Conservation (phyloP, 92 coral and sea anemone species). For the Siderastrea siderea region DNA sequence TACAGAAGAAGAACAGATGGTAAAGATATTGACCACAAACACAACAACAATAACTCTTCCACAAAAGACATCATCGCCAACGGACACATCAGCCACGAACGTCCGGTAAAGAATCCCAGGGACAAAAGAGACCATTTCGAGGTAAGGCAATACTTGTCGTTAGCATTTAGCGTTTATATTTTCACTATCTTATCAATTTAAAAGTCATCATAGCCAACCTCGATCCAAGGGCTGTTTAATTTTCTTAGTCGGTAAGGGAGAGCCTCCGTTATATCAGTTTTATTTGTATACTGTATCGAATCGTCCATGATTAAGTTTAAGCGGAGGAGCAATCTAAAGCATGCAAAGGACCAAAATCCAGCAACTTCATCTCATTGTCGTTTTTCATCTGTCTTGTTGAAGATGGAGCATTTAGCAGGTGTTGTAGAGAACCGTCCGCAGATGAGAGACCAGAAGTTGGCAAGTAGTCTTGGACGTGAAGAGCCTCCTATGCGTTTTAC, state of each 20-base stretch:
- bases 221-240: not conserved
- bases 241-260: not conserved
- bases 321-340: too few relatives aligned
- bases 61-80: not conserved
- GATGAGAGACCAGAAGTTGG: constrained; percentile 59
- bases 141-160: not conserved
- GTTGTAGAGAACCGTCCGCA: constrained; percentile 79
- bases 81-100: constrained; percentile 14
- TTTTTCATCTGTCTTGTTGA: not conserved
- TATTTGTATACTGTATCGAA: too few relatives aligned
- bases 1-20: constrained; percentile 35
- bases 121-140: not conserved
- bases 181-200: not conserved
- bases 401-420: constrained; percentile 83
- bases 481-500: constrained; percentile 72
- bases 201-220: not conserved
- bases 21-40: constrained; percentile 1
- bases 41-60: not conserved
- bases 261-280: too few relatives aligned
- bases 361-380: not conserved
- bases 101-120: not conserved
- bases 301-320: too few relatives aligned
- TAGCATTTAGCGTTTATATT: not conserved
- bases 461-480: constrained; percentile 29
- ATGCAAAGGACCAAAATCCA: too few relatives aligned